These are phyloP conservation scores for Teleogryllus oceanicus DNA, from an alignment of 2,888 invertebrate species.

Conservation along the genomic window DNA sequence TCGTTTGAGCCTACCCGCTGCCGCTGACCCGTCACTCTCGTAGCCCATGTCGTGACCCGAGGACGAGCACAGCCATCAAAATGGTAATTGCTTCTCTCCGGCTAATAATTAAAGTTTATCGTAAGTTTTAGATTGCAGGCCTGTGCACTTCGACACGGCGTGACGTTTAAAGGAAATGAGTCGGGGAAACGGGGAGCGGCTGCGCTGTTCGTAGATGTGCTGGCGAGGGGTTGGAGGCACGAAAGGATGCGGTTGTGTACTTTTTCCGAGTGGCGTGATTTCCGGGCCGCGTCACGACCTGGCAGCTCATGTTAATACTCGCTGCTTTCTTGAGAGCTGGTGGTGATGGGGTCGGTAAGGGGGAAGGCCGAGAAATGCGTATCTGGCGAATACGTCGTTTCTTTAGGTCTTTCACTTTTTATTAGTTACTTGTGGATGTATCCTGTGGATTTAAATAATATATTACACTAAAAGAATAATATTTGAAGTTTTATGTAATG, in stretches of 20 bases:
- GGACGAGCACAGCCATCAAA: neutral
- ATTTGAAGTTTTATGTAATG: too few relatives aligned
- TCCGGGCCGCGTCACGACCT: neutral
- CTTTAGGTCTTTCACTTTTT: too few relatives aligned
- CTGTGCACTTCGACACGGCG: neutral
- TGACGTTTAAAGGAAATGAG: constrained; percentile 1
- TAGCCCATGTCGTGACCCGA: neutral
- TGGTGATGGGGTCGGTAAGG: too few relatives aligned
- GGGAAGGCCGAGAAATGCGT: too few relatives aligned
- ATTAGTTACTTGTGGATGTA: too few relatives aligned
- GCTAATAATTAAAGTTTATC: constrained; percentile 18
- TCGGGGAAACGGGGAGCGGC: neutral
- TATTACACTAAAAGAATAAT: too few relatives aligned
- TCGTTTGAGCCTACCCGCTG: too few relatives aligned
- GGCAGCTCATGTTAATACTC: too few relatives aligned
- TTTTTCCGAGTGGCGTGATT: neutral
- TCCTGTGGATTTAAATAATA: too few relatives aligned
- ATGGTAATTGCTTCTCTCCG: constrained; percentile 4
- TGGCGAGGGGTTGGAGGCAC: neutral
- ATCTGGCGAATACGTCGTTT: too few relatives aligned
- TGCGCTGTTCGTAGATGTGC: neutral
- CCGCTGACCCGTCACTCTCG: neutral
- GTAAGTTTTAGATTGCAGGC: neutral
- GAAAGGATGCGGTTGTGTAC: neutral
- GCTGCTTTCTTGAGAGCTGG: too few relatives aligned